Conservation (phyloP, 2,888 invertebrate genomes). For the Hirudinaria manillensis region DNA sequence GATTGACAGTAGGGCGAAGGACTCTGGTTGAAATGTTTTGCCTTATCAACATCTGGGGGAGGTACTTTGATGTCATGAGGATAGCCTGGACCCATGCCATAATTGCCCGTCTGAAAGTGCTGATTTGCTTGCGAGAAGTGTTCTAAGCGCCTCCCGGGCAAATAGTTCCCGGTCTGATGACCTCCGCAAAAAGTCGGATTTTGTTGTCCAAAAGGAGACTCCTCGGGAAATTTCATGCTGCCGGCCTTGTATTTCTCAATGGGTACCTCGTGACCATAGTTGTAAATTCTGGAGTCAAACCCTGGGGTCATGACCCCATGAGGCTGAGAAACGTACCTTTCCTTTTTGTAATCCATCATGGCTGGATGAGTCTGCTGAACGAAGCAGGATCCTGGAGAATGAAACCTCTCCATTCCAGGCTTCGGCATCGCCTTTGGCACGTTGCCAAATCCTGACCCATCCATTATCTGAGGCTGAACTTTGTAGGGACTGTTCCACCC, state of each 20-base stretch:
- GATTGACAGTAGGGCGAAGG: not conserved
- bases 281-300: not conserved
- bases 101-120: not conserved
- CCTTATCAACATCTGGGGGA: not conserved
- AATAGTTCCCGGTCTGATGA: not conserved
- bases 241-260: not conserved
- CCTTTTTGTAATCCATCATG: not conserved
- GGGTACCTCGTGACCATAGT: not conserved
- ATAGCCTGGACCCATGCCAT: not conserved
- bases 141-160: slow-evolving; percentile 7
- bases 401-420: slow-evolving; percentile 4
- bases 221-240: not conserved
- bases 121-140: slow-evolving; percentile 10
- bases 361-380: not conserved
- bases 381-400: not conserved
- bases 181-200: not conserved
- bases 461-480: not conserved
- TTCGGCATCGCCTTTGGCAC: not conserved
- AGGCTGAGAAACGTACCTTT: not conserved
- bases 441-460: not conserved
- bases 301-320: not conserved
- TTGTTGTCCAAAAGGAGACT: not conserved
- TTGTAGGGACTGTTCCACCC: not conserved
- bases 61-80: not conserved
- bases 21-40: not conserved